phyloP scores from a whole-genome alignment of 2,888 invertebrate species.

The Panopea generosa region DNA sequence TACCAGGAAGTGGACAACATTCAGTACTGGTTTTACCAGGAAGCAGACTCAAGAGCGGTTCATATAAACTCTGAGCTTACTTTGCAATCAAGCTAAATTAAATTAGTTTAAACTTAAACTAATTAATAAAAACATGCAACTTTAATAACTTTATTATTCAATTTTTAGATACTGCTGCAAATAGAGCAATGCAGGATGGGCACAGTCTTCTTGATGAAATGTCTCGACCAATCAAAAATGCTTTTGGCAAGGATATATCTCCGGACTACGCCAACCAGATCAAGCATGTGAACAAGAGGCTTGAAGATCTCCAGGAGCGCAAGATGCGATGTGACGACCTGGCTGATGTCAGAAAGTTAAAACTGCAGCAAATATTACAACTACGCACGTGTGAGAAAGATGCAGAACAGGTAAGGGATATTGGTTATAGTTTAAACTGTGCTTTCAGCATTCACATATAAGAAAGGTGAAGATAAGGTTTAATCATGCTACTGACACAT shows the following conservation, averaged over 20 bases:
- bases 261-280: constrained; percentile 88
- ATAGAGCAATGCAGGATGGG: constrained; percentile 90
- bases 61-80: too few species aligned
- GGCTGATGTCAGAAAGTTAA: constrained; percentile 91
- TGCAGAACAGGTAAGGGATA: constrained; percentile 88
- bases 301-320: constrained; percentile 90
- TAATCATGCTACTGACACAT: too few species aligned
- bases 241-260: constrained; percentile 89
- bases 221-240: constrained; percentile 92
- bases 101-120: too few species aligned
- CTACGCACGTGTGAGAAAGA: constrained; percentile 92
- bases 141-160: too few species aligned
- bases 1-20: too few species aligned
- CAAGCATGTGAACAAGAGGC: constrained; percentile 90
- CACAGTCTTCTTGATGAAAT: constrained; percentile 92
- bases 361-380: constrained; percentile 91
- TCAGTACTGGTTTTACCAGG: too few species aligned
- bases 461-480: too few species aligned
- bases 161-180: constrained; percentile 88
- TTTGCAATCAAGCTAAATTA: too few species aligned
- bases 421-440: too few species aligned
- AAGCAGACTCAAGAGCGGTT: too few species aligned
- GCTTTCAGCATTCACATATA: too few species aligned
- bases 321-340: constrained; percentile 89
- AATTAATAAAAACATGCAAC: too few species aligned